A percentile compares a stretch with the other conserved stretches of the same genome.
Conservation (phyloP, 2,888 invertebrate genomes). For the Drosophila pullipes region DNA sequence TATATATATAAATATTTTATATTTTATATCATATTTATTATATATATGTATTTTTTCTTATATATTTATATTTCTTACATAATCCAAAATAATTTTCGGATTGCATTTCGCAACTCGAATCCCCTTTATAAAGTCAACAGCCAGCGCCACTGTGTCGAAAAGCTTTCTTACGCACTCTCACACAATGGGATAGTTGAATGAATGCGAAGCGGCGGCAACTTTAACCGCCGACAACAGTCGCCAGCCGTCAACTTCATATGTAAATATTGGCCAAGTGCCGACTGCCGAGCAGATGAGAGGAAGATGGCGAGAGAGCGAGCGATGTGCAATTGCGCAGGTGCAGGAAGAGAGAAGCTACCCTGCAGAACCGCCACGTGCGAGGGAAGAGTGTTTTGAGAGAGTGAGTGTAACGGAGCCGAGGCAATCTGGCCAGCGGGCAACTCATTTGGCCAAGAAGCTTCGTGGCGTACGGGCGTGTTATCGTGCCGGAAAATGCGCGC, state of each 20-base stretch:
- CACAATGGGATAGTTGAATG: slow-evolving; percentile 64
- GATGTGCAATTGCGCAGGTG: slow-evolving; percentile 29
- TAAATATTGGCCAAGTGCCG: slow-evolving; percentile 67
- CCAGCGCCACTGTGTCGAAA: slow-evolving; percentile 35
- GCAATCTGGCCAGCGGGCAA: slow-evolving; percentile 75
- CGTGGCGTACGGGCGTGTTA: slow-evolving; percentile 83
- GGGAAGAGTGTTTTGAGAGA: slow-evolving; percentile 21
- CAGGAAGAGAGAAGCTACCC: slow-evolving; percentile 31
- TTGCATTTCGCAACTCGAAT: background rate
- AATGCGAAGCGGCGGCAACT: slow-evolving; percentile 58
- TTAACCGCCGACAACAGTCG: slow-evolving; percentile 50
- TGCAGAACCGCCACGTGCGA: slow-evolving; percentile 46
- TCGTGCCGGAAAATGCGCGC: slow-evolving; percentile 73
- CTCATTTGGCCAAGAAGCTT: slow-evolving; percentile 84
- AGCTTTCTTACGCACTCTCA: slow-evolving; percentile 58
- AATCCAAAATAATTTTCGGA: background rate
- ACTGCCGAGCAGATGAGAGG: slow-evolving; percentile 15
- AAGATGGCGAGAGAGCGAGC: slow-evolving; percentile 3
- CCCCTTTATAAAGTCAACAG: slow-evolving; percentile 5
- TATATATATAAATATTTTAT: background rate
- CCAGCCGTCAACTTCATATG: slow-evolving; percentile 69
- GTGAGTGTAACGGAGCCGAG: slow-evolving; percentile 35
- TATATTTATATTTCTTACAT: background rate
- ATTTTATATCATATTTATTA: background rate
- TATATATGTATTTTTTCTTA: too few species aligned